Evolutionary conservation across 2,888 invertebrate genomes (phyloP).

Genomic region (Rhimphoctona megacephalus): DNA sequence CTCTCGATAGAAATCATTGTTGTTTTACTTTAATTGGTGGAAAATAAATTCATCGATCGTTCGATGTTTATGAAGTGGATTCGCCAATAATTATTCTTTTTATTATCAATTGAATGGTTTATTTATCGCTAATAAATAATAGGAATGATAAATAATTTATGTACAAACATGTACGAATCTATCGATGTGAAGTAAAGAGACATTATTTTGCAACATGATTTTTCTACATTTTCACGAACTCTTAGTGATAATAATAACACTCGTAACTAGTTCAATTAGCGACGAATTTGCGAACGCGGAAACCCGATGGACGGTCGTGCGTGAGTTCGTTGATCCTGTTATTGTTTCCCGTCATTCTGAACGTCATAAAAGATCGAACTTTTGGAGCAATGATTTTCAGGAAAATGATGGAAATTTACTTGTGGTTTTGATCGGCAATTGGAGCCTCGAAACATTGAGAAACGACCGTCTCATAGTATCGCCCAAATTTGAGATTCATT

Average conservation of each 20-base stretch:
- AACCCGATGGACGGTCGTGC: slow-evolving; percentile 43
- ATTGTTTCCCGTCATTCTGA: slow-evolving; percentile 66
- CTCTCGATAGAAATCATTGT: slow-evolving; percentile 2
- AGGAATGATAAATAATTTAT: neutral
- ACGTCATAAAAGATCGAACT: slow-evolving; percentile 64
- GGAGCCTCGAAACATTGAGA: slow-evolving; percentile 75
- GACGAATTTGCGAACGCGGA: slow-evolving; percentile 50
- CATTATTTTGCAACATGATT: slow-evolving; percentile 24
- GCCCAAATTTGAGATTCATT: slow-evolving; percentile 69
- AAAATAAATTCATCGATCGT: neutral
- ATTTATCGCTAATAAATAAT: neutral
- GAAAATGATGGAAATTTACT: slow-evolving; percentile 54
- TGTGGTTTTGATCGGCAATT: slow-evolving; percentile 74
- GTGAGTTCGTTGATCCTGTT: slow-evolving; percentile 75
- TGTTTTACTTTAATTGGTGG: neutral
- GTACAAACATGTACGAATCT: neutral
- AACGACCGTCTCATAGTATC: slow-evolving; percentile 74
- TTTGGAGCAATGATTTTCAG: slow-evolving; percentile 28
- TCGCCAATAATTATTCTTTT: neutral
- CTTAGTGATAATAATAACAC: slow-evolving; percentile 20
- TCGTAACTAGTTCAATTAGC: slow-evolving; percentile 43
- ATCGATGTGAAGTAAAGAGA: neutral
- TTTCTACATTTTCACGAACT: slow-evolving; percentile 17
- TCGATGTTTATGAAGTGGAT: neutral
- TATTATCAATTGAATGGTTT: neutral